Conservation (phyloP, 2,113 vertebrate species). For the Peromyscus polionotus region DNA sequence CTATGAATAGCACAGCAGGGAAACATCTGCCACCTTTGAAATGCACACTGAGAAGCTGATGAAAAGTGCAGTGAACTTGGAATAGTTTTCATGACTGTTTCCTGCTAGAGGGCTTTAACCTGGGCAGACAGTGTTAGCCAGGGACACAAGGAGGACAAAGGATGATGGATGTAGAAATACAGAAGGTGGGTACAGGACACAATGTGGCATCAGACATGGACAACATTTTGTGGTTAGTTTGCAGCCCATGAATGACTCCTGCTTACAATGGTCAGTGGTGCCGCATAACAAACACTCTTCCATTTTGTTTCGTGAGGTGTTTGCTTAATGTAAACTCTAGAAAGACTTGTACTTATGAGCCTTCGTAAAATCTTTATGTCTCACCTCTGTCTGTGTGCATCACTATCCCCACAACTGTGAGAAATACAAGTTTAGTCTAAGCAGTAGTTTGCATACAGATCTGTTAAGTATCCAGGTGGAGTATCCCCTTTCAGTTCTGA, state of each 20-base stretch:
- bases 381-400: not conserved
- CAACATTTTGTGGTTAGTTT: no score
- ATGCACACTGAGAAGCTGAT: not conserved
- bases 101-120: conserved; percentile 13
- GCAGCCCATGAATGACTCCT: not conserved
- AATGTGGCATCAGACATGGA: not conserved
- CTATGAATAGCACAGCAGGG: conserved; percentile 51
- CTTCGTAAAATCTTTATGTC: not conserved
- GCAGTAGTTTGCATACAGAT: not conserved
- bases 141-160: not conserved
- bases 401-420: not conserved
- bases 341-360: conserved; percentile 10
- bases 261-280: not conserved
- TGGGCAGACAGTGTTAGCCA: not conserved
- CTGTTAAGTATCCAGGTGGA: not conserved
- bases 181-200: not conserved
- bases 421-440: not conserved
- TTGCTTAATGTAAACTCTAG: not conserved
- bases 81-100: conserved; percentile 35
- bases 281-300: not conserved
- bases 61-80: conserved; percentile 46
- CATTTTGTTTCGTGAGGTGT: not conserved
- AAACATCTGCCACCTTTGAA: conserved; percentile 69
- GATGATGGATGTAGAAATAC: not conserved
- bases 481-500: not conserved